Evolutionary conservation across 2,888 invertebrate species (phyloP).

Genomic region (Campoplex capitator): DNA sequence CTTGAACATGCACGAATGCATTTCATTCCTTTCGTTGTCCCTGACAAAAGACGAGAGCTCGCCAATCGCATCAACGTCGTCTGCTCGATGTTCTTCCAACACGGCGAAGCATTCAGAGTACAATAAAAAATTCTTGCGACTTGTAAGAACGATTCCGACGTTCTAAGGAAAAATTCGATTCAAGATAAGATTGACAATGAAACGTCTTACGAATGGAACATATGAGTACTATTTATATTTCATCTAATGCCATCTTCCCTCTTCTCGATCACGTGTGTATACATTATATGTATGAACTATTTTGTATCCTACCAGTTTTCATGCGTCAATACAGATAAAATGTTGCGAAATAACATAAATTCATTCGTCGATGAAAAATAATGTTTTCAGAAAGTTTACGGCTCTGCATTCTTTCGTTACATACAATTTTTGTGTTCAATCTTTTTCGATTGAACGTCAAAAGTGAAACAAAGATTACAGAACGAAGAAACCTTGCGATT

Average conservation of each 20-base stretch:
- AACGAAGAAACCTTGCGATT: no score
- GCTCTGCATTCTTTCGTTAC: no score
- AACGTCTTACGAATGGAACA: neutral
- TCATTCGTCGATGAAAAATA: neutral
- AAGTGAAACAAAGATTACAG: neutral
- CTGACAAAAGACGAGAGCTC: conserved; percentile 26
- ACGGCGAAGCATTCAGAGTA: conserved; percentile 8
- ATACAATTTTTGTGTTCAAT: neutral
- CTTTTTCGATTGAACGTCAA: neutral
- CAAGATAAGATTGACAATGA: conserved; percentile 50
- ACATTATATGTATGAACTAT: neutral
- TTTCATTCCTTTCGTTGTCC: conserved; percentile 38
- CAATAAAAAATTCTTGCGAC: conserved; percentile 32
- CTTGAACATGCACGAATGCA: conserved; percentile 18
- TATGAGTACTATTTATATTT: conserved; percentile 28
- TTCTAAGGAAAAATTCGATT: conserved; percentile 49
- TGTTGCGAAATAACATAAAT: neutral
- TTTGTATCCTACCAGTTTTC: conserved; percentile 23
- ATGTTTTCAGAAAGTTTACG: neutral
- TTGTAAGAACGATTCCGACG: conserved; percentile 36
- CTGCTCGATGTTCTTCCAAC: conserved; percentile 23
- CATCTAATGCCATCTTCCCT: conserved; percentile 37
- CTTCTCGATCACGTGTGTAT: neutral
- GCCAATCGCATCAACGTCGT: conserved; percentile 40
- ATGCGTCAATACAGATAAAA: neutral